Evolutionary conservation across 2,113 vertebrate genomes (phyloP), one percentile per base, ranked within the genome.

Genomic region (Pelusios castaneus): DNA sequence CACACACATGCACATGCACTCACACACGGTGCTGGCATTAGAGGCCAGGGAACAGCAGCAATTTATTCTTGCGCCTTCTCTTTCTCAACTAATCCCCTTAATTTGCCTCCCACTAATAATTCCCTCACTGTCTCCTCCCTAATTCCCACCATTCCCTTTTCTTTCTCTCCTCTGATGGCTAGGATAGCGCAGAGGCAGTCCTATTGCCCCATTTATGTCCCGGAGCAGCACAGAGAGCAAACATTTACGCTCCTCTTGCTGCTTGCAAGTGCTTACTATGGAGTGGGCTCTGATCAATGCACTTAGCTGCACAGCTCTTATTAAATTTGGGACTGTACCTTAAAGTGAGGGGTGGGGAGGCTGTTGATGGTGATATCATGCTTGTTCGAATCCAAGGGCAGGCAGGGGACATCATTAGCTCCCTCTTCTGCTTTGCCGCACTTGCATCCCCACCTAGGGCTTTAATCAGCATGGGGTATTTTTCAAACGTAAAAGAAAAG

Each of bases 91-190:
- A 45, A 43, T 76, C 7, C 41, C 24, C 25, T 14, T 76, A 10
- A 17, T 77, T 0, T 0, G 38, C 56, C 67, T 29, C 60, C 2
- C 54, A 78, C 60, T 8, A 19, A 58, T 41, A 58, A 87, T 82
- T 63, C 13, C 6, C 1, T 10, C 1, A 1, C 7, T 4, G 82
- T 87, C 27, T 11, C 58, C 43, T 84, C 79, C 51, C 38, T 58
- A 10, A 14, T 73, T 45, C 41, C 87, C 3, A 6, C 41, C 41
- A 75, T 43, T 75, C 38, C 12, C 73, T 76, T 27, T 41, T 49
- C 10, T 2, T 90, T 13, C 16, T 1, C 6, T 49, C 38, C 38
- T 38, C 21, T n/a, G 34, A 38, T 10, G 17, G 55, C 25, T 92
- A 87, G 49, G 55, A 31, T 84, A 56, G 25, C 4, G 41, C 38